Evolutionary conservation across 2,888 invertebrate genomes (phyloP), one percentile per base, ranked within the genome.

Genomic region (Tanytarsus gracilentus): DNA sequence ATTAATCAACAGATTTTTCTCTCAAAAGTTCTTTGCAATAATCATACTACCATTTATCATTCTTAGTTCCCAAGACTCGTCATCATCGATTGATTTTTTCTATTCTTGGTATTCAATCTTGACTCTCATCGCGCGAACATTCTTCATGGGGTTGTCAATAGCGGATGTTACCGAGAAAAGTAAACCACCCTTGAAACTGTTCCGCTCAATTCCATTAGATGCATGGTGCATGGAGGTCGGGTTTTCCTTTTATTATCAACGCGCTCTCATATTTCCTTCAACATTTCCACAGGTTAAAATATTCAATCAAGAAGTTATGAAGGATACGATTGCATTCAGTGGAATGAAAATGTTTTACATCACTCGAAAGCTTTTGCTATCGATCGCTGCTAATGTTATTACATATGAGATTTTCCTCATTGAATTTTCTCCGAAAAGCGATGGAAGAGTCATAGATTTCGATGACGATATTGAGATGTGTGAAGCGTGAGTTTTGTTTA

Each of bases 21-120:
- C 6, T 18, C 3, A 3, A 14, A 25, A 9, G 9, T 50, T 50
- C 16, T 26, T 9, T 27, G 25, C 14, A 26, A 3, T 14, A 26
- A 14, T n/a, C 25, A 9, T 8, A 26, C 25, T 8, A 11, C 14
- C 14, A 52, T 21, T 14, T 55, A 11, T 14, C 25, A 21, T 53
- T 55, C 39, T 11, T 21, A 55, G 55, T n/a, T 55, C 14, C 9
- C 9, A n/a, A 11, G 36, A 14, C 5, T n/a, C 21, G n/a, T 23
- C 26, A 16, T 29, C 61, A 71, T n/a, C n/a, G n/a, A n/a, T n/a
- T n/a, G 29, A 48, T 29, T 27, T 71, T 11, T 64, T 72, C n/a
- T 77, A 77, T 65, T 75, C 75, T 55, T 72, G 74, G 62, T 73
- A 69, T 62, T 77, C 77, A 3, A 76, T 77, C 61, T 72, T 74